Conservation (phyloP, 2,797 vertebrate species). For the Staurois parvus region DNA sequence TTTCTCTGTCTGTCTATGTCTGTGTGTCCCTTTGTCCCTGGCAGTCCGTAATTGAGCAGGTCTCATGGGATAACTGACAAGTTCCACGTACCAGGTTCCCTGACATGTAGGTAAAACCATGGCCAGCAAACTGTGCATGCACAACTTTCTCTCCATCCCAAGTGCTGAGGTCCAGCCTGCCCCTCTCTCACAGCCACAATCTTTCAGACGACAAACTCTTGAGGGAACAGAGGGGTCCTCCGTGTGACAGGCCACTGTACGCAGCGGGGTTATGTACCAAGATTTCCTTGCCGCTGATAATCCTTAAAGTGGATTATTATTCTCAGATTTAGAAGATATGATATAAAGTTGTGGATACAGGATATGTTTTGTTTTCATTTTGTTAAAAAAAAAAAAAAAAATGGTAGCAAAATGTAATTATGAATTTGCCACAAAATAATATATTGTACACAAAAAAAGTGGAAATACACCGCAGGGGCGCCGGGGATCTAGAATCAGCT, state of each 20-base stretch:
- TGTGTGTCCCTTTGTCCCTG: constrained; percentile 76
- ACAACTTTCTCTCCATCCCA: constrained; percentile 57
- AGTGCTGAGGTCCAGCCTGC: not conserved
- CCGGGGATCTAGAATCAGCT: no score
- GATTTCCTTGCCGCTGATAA: not conserved
- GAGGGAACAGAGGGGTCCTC: no score
- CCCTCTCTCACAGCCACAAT: constrained; percentile 7
- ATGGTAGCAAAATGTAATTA: not conserved
- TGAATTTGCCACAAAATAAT: no score
- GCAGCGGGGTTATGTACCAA: not conserved
- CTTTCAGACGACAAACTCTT: not conserved
- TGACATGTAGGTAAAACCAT: constrained; percentile 88
- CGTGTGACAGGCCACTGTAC: no score
- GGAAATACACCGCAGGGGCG: no score
- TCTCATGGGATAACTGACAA: constrained; percentile 97
- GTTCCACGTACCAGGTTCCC: constrained; percentile 82
- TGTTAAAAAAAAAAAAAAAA: not conserved
- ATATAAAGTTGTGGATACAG: no score
- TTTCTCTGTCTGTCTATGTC: constrained; percentile 68
- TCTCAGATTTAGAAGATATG: no score
- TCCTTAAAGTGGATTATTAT: no score
- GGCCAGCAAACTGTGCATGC: constrained; percentile 60
- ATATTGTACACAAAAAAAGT: no score
- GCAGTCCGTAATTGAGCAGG: constrained; percentile 98
- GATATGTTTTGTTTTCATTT: no score